Base-by-base conservation (phyloP, 2,113 vertebrate species). In the Vimba vimba region DNA sequence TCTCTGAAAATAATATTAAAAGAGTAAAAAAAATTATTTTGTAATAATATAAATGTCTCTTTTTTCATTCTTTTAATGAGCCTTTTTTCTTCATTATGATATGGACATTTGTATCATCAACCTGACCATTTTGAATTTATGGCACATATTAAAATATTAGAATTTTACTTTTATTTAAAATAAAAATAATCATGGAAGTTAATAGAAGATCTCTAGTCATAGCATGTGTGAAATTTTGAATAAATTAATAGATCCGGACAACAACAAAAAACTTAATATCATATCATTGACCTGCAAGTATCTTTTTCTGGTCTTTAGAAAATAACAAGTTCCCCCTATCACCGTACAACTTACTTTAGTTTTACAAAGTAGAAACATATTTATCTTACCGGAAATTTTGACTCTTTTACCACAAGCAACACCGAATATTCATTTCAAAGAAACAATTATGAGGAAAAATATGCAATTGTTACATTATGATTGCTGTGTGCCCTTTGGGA, bases 401-500 rank as follows among this genome's bases (percentile, higher is more conserved):
- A 47, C 43, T 75, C 4, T 47, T 74, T 47, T 4, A 74, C 11
- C 71, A 25, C 23, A 47, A n/a, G 25, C 23, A 27, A 74, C 39
- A 74, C 73, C 3, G 39, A 75, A 50, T 50, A 75, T 47, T 74
- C 0, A 74, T 74, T 45, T 75, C 43, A 75, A 47, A 75, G 73
- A 75, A 75, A 75, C n/a, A 50, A n/a, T 75, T 75, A 50, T 27
- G 12, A 27, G 73, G 73, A 50, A 75, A 75, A 27, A 75, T 47
- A 45, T 75, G 73, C 5, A 2, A 43, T 15, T 39, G 25, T 62
- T 33, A 74, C 21, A 25, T 4, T 74, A 30, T 69, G 73, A 43
- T 17, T 71, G 79, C 85, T 80, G 13, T 79, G 76, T 9, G 43
- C 13, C 73, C 73, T 75, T 50, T 25, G 43, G 71, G 71, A 25